Evolutionary conservation across 2,113 vertebrate genomes (phyloP).

Genomic region (Labrus mixtus): DNA sequence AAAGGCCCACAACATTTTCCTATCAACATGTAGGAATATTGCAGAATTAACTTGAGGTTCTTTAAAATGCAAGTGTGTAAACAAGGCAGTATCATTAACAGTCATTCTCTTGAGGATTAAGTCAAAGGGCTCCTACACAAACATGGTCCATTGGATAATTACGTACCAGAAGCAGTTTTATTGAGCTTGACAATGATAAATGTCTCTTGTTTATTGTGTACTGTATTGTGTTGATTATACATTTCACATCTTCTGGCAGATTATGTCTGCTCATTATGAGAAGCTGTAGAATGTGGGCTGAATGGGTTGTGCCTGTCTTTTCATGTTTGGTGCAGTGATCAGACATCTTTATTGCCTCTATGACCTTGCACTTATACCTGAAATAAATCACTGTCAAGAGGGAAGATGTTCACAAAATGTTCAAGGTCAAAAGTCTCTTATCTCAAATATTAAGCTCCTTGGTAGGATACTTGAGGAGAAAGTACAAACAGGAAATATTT

Average conservation of each 20-base stretch:
- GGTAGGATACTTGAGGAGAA: not conserved
- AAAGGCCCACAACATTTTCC: not conserved
- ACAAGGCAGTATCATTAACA: slow-evolving; percentile 59
- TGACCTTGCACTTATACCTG: slow-evolving; percentile 48
- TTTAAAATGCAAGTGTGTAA: slow-evolving; percentile 32
- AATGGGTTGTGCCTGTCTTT: slow-evolving; percentile 41
- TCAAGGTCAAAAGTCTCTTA: slow-evolving; percentile 49
- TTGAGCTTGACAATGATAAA: slow-evolving; percentile 51
- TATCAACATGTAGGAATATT: not conserved
- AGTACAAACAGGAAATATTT: too few species aligned
- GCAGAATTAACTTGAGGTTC: slow-evolving; percentile 18
- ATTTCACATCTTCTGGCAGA: slow-evolving; percentile 37
- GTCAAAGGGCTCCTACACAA: slow-evolving; percentile 30
- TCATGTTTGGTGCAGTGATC: slow-evolving; percentile 48
- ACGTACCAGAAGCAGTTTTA: slow-evolving; percentile 22
- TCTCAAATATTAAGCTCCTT: slow-evolving; percentile 10
- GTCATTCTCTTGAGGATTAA: slow-evolving; percentile 39
- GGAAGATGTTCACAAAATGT: slow-evolving; percentile 42
- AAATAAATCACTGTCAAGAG: slow-evolving; percentile 65
- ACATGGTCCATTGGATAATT: slow-evolving; percentile 45
- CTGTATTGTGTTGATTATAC: slow-evolving; percentile 44
- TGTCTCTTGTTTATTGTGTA: slow-evolving; percentile 38
- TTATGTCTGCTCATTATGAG: slow-evolving; percentile 35
- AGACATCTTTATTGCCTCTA: slow-evolving; percentile 49
- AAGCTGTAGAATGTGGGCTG: slow-evolving; percentile 1